phyloP scores from a whole-genome alignment of 1,140 invertebrate genomes.

The Gryllus bimaculatus region DNA sequence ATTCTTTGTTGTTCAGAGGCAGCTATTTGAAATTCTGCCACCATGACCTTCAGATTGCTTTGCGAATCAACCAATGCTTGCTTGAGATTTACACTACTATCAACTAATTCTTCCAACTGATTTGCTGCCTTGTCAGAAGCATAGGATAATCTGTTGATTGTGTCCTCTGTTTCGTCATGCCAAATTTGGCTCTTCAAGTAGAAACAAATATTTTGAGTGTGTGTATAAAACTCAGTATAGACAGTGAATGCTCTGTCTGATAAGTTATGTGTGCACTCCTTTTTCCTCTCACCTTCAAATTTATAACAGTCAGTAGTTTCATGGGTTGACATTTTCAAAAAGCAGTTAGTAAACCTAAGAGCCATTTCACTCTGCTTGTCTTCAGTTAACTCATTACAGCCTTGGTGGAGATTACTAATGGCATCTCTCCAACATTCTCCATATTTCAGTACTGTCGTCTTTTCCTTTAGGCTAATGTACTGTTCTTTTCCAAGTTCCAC shows the following conservation, averaged over 20 bases:
- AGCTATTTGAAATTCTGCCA: slow-evolving; percentile 42
- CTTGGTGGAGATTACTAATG: slow-evolving; percentile 40
- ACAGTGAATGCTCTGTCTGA: slow-evolving; percentile 47
- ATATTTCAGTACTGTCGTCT: slow-evolving; percentile 39
- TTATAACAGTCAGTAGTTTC: slow-evolving; percentile 41
- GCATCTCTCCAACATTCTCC: slow-evolving; percentile 53
- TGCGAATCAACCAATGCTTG: slow-evolving; percentile 34
- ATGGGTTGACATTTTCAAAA: slow-evolving; percentile 49
- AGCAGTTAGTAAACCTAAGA: slow-evolving; percentile 55
- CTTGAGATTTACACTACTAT: slow-evolving; percentile 38
- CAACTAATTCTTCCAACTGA: slow-evolving; percentile 39
- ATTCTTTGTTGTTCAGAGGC: slow-evolving; percentile 43
- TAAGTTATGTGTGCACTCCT: slow-evolving; percentile 46
- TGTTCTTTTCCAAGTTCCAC: slow-evolving; percentile 9
- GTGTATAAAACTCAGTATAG: slow-evolving; percentile 57
- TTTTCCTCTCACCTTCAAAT: slow-evolving; percentile 20
- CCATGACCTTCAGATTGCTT: slow-evolving; percentile 38
- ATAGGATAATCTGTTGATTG: slow-evolving; percentile 38
- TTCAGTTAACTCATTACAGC: slow-evolving; percentile 49
- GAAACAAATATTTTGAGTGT: slow-evolving; percentile 58
- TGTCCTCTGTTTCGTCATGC: slow-evolving; percentile 50
- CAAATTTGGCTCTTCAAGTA: slow-evolving; percentile 54
- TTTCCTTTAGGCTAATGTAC: slow-evolving; percentile 11
- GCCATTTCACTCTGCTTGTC: slow-evolving; percentile 49
- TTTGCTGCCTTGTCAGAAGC: slow-evolving; percentile 40